A percentile compares a stretch with the other conserved stretches of the same genome.
phyloP scores from a whole-genome alignment of 1,140 invertebrate species.

The Temnothorax longispinosus region DNA sequence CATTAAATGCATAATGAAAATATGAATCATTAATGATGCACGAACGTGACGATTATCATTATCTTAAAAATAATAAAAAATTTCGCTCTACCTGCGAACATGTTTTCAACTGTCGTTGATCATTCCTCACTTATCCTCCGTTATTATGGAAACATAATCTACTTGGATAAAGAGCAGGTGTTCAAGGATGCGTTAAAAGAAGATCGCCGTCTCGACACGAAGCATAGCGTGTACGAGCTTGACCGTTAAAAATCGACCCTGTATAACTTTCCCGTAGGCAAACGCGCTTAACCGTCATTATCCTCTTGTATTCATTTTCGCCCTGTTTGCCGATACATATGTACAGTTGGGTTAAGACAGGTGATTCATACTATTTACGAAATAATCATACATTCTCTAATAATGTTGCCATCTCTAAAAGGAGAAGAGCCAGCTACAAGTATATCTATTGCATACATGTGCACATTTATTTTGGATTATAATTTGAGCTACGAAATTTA shows the following conservation, averaged over 20 bases:
- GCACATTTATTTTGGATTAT: neutral
- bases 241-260: constrained; percentile 51
- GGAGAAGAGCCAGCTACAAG: neutral
- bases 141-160: constrained; percentile 45
- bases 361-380: constrained; percentile 46
- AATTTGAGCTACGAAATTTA: neutral
- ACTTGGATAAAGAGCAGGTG: constrained; percentile 49
- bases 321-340: constrained; percentile 1
- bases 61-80: neutral
- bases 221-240: constrained; percentile 40
- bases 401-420: neutral
- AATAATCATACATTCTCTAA: constrained; percentile 34
- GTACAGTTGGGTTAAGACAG: constrained; percentile 42
- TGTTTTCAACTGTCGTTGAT: constrained; percentile 28
- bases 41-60: neutral
- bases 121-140: constrained; percentile 22
- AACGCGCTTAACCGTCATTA: constrained; percentile 46
- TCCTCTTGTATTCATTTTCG: constrained; percentile 57
- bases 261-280: constrained; percentile 57
- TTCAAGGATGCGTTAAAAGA: constrained; percentile 39
- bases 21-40: too few species aligned
- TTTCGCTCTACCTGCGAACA: neutral
- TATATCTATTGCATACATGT: neutral
- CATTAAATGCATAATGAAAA: constrained; percentile 8
- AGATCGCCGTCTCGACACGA: constrained; percentile 37